Evolutionary conservation across 2,113 vertebrate species (phyloP), one percentile per base, ranked within the genome.

Genomic region (Turnix velox): DNA sequence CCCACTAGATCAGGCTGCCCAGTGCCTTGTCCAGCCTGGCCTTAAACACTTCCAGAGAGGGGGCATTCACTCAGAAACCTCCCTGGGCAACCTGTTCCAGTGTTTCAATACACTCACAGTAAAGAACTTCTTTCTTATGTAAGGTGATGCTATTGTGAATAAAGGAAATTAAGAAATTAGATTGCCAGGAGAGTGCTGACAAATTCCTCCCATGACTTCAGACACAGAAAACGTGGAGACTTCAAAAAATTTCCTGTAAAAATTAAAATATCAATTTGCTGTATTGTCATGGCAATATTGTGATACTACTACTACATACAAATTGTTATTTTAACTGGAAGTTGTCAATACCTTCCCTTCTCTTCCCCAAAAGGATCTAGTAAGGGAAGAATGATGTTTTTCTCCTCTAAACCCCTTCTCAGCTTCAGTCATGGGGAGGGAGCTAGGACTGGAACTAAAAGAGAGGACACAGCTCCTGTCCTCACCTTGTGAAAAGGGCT

Each of bases 241-340:
- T 65, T 42, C 45, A 72, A 73, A 87, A 33, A 35, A 58, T n/a
- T 57, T 92, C n/a, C 40, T 48, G 14, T 9, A 69, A 9, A 8
- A 25, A 9, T 92, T 45, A 85, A 85, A 82, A n/a, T 5, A 20
- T 0, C 14, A 46, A 1, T 54, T 58, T 54, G 33, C 18, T 54
- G 48, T 54, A 57, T 45, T 5, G 9, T 12, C 65, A 52, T 39
- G 40, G 18, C 28, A 48, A 5, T 28, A 82, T 18, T 23, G 4
- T 3, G 8, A 49, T 20, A 39, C 4, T 12, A 31, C 1, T 20
- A 39, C 4, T 12, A 31, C 1, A 0, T n/a, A 28, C 3, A 54
- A 35, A 35, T 40, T 63, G 31, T 20, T 40, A 35, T 24, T 22
- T 51, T 10, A 71, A n/a, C 18, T 83, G 13, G n/a, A 80, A 77